Conservation (phyloP, 2,888 invertebrate genomes). For the Agrochola circellaris region DNA sequence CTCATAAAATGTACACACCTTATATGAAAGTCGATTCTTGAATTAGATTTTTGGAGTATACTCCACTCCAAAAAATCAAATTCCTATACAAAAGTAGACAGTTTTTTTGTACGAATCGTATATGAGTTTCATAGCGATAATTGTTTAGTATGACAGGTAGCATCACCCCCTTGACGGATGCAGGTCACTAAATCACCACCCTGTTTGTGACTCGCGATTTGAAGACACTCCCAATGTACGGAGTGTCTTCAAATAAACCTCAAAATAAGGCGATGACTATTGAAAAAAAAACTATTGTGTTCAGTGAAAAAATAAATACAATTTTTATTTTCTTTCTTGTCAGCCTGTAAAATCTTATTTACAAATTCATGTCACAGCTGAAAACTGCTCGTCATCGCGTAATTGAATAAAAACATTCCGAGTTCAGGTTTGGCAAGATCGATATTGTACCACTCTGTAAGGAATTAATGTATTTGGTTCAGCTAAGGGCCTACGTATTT, state of each 20-base stretch:
- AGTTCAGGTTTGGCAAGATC: constrained; percentile 12
- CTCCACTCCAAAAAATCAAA: too few relatives aligned
- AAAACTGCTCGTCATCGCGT: constrained; percentile 46
- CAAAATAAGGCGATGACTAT: not conserved
- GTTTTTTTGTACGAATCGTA: not conserved
- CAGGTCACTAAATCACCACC: not conserved
- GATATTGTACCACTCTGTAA: constrained; percentile 23
- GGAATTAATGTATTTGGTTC: constrained; percentile 6
- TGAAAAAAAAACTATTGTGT: too few relatives aligned
- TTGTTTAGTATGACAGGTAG: not conserved
- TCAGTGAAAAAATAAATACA: constrained; percentile 2
- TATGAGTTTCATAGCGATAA: not conserved
- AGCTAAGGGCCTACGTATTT: not conserved
- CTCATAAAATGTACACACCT: too few relatives aligned
- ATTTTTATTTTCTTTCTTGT: constrained; percentile 7
- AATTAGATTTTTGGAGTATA: too few relatives aligned
- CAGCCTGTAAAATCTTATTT: constrained; percentile 9
- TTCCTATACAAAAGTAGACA: too few relatives aligned
- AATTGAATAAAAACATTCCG: constrained; percentile 46
- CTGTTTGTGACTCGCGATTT: not conserved
- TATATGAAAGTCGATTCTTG: too few relatives aligned
- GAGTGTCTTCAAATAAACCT: not conserved
- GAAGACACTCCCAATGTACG: too few relatives aligned
- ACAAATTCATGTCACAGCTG: constrained; percentile 14
- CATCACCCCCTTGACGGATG: too few relatives aligned